Conservation (phyloP, 2,113 vertebrate species). For the Sclerurus mexicanus region DNA sequence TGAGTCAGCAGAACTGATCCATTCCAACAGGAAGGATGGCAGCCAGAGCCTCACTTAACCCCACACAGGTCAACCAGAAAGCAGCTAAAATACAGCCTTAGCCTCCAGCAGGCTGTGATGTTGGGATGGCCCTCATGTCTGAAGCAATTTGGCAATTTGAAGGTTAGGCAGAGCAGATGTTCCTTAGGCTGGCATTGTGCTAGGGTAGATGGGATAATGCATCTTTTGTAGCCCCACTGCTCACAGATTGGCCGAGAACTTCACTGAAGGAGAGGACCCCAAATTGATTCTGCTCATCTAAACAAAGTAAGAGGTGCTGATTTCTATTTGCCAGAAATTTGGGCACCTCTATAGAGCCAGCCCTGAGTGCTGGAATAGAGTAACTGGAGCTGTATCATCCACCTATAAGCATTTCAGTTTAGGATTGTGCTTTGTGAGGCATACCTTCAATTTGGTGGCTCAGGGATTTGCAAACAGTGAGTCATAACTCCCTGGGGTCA, state of each 20-base stretch:
- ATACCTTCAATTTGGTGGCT: slow-evolving; percentile 23
- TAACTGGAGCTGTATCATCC: background rate
- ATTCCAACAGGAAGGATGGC: background rate
- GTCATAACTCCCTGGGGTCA: slow-evolving; percentile 20
- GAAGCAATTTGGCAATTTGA: background rate
- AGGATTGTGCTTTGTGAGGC: background rate
- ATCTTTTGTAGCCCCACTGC: background rate
- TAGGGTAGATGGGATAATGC: background rate
- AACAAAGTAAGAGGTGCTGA: background rate
- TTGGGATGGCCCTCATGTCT: background rate
- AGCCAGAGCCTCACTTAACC: background rate
- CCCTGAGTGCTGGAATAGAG: background rate
- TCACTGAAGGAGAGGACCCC: background rate
- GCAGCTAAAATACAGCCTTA: background rate
- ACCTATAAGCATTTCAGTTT: background rate
- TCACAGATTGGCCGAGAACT: background rate
- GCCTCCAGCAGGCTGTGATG: background rate
- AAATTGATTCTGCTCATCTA: background rate
- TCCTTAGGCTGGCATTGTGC: background rate
- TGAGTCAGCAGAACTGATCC: fast-evolving
- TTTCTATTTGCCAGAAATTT: background rate
- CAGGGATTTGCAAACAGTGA: slow-evolving; percentile 50
- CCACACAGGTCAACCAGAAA: background rate
- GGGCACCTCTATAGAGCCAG: background rate
- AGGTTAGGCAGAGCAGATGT: background rate